Conservation (phyloP, 1,140 invertebrate species). For the Micrasema longulum region DNA sequence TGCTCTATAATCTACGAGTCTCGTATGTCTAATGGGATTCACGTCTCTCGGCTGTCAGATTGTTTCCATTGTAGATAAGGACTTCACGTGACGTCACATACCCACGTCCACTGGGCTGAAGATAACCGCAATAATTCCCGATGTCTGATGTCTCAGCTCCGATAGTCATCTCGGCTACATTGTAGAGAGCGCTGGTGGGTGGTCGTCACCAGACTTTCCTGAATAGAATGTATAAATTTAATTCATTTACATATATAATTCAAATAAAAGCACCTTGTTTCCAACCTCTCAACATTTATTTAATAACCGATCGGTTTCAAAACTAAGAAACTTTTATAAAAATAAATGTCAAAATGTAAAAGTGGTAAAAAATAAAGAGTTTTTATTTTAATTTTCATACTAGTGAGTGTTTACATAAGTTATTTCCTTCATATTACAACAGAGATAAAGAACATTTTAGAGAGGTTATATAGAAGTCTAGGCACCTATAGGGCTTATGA, state of each 20-base stretch:
- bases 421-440: too few relatives aligned
- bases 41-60: too few relatives aligned
- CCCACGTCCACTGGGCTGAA: conserved; percentile 5
- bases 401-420: too few relatives aligned
- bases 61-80: not conserved
- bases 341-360: too few relatives aligned
- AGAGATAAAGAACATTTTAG: too few relatives aligned
- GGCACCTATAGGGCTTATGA: too few relatives aligned
- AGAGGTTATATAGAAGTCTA: too few relatives aligned
- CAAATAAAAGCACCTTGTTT: not conserved
- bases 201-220: not conserved
- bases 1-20: too few relatives aligned
- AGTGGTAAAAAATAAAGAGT: too few relatives aligned
- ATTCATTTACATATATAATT: not conserved
- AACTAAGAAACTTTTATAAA: not conserved
- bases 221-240: not conserved
- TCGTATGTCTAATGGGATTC: too few relatives aligned
- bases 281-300: not conserved
- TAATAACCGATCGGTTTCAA: not conserved
- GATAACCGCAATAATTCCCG: conserved; percentile 29
- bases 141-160: not conserved
- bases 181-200: not conserved
- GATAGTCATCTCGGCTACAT: conserved; percentile 16
- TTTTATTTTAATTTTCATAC: too few relatives aligned
- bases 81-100: conserved; percentile 23